phyloP scores from a whole-genome alignment of 2,888 invertebrate genomes.

The Bugulina stolonifera region DNA sequence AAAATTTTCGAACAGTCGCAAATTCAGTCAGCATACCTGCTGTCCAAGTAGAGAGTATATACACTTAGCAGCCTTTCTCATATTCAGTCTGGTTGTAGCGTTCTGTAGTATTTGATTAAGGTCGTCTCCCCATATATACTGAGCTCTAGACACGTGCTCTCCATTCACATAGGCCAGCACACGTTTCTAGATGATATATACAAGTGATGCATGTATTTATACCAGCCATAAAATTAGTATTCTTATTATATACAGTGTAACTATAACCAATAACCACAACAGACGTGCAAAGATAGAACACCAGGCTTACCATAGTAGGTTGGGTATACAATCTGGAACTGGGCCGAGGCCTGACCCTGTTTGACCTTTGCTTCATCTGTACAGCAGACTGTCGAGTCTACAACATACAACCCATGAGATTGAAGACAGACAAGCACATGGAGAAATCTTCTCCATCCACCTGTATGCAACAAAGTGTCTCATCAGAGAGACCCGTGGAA shows the following conservation, averaged over 20 bases:
- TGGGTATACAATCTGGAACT: constrained; percentile 43
- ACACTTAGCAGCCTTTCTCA: constrained; percentile 42
- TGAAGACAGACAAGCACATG: too few relatives aligned
- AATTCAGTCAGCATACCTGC: too few relatives aligned
- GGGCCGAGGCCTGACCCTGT: constrained; percentile 26
- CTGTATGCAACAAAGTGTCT: too few relatives aligned
- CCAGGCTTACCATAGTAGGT: constrained; percentile 44
- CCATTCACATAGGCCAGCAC: constrained; percentile 49
- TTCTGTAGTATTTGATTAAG: constrained; percentile 44
- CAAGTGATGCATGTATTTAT: not conserved
- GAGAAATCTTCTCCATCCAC: too few relatives aligned
- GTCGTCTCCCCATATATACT: constrained; percentile 48
- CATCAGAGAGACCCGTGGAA: too few relatives aligned
- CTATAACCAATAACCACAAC: too few relatives aligned
- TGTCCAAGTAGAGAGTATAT: constrained; percentile 45
- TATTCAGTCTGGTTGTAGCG: constrained; percentile 42
- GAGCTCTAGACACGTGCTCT: constrained; percentile 42
- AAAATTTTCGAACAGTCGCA: too few relatives aligned
- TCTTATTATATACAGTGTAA: too few relatives aligned
- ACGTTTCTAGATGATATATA: constrained; percentile 40
- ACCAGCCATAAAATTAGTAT: too few relatives aligned
- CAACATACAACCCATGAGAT: constrained; percentile 26
- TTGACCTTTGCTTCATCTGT: constrained; percentile 39
- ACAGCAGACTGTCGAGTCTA: constrained; percentile 46
- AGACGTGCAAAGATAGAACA: too few relatives aligned